Evolutionary conservation across 2,797 vertebrate genomes (phyloP).

Genomic region (Paramormyrops hopkinsi): DNA sequence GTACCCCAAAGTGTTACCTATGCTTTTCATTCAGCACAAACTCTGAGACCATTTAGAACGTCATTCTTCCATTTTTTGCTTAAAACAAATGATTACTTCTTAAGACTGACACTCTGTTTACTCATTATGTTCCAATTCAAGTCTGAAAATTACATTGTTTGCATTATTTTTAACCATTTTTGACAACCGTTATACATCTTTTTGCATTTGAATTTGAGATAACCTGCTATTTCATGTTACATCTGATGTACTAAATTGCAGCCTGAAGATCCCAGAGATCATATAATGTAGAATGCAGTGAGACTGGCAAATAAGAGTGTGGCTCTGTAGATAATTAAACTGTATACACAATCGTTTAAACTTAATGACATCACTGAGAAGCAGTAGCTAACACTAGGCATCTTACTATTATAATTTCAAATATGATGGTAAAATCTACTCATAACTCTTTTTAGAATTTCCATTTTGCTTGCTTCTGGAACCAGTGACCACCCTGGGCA

Average conservation of each 20-base stretch:
- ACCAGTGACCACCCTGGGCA: neutral
- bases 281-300: neutral
- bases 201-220: neutral
- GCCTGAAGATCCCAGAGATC: neutral
- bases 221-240: neutral
- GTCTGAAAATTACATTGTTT: neutral
- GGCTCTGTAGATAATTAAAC: neutral
- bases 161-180: neutral
- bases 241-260: neutral
- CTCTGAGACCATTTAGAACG: neutral
- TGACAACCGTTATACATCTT: neutral
- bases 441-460: neutral
- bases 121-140: neutral
- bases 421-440: neutral
- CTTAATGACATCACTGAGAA: neutral
- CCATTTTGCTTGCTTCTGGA: neutral
- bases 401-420: neutral
- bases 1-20: neutral
- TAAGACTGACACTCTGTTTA: neutral
- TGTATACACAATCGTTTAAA: neutral
- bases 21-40: neutral
- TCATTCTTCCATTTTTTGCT: neutral
- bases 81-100: neutral
- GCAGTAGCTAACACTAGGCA: neutral
- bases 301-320: neutral